Percentiles rank a stretch among this genome's conserved stretches.
Conservation (phyloP, 2,113 vertebrate genomes). For the Hypocryptadius cinnamomeus region DNA sequence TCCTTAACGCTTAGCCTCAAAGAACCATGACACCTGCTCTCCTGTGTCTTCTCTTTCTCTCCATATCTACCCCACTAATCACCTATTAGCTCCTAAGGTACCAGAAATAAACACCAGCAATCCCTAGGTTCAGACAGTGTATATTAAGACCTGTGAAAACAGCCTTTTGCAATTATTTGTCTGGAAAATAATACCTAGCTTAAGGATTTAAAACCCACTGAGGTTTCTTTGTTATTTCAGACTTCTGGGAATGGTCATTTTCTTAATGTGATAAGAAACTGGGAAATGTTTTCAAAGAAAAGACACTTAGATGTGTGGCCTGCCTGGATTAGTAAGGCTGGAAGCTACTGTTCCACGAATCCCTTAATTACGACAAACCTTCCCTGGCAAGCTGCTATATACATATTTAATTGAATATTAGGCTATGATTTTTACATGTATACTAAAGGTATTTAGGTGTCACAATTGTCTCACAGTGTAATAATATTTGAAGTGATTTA, state of each 20-base stretch:
- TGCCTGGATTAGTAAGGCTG: neutral
- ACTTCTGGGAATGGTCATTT: conserved; percentile 50
- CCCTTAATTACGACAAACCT: neutral
- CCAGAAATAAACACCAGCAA: conserved; percentile 63
- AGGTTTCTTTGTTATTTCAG: conserved; percentile 52
- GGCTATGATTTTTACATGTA: neutral
- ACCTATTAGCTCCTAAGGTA: conserved; percentile 44
- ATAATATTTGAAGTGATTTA: neutral
- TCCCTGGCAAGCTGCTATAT: neutral
- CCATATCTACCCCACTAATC: conserved; percentile 44
- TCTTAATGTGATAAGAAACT: conserved; percentile 47
- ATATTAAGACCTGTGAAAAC: conserved; percentile 10
- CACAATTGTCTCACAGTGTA: neutral
- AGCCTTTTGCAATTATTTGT: neutral
- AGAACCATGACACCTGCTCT: conserved; percentile 46
- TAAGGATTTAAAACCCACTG: conserved; percentile 25
- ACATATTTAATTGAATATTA: neutral
- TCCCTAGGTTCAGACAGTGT: neutral
- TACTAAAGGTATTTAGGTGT: neutral
- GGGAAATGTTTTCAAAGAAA: conserved; percentile 52
- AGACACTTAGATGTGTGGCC: conserved; percentile 7
- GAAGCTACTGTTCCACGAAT: neutral
- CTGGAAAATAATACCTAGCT: conserved; percentile 63
- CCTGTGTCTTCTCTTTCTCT: conserved; percentile 1
- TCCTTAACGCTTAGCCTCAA: neutral